Base-by-base conservation (phyloP, 2,113 vertebrate genomes). In the Lates calcarifer region DNA sequence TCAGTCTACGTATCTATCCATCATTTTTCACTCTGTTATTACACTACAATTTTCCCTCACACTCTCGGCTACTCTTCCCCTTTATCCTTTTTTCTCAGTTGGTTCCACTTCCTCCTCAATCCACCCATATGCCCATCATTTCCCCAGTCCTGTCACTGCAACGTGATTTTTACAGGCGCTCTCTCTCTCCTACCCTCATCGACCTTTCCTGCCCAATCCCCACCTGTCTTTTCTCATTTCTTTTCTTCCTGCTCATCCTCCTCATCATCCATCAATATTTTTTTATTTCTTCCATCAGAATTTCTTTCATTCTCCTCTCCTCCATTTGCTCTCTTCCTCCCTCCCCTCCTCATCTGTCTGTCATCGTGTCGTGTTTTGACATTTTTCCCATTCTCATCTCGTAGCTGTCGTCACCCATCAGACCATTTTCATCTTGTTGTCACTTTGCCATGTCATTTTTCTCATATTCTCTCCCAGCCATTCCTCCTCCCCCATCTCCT, bases 371-470 rank as follows among this genome's bases (percentile, higher is more conserved):
- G 56, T 82, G 61, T 82, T 89, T 89, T 84, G 91, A 83, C 89
- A 72, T 81, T 88, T 90, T 83, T 79, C 74, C 70, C 81, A 74
- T 90, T 89, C 69, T 84, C 61, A 86, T 91, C 68, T 85, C 74
- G 49, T 61, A 79, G 29, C 82, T 66, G 89, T 87, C 84, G 65
- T 55, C 58, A 57, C 66, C 78, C 82, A 84, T 87, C 89, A 72
- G 60, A 65, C 83, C 3, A 2, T 66, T 82, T 89, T 90, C 83
- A 87, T 87, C 80, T 86, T 22, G 14, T 71, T 82, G 77, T 87
- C 87, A 85, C 57, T 80, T 85, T 76, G 60, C 33, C 47, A 0
- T 63, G 66, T 83, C 81, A 60, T 87, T 77, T 85, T 68, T 86
- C 69, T 80, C 87, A 80, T 85, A 66, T 51, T 55, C 29, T 71